Conservation (phyloP, 2,113 vertebrate species). For the Himantopus leucocephalus region DNA sequence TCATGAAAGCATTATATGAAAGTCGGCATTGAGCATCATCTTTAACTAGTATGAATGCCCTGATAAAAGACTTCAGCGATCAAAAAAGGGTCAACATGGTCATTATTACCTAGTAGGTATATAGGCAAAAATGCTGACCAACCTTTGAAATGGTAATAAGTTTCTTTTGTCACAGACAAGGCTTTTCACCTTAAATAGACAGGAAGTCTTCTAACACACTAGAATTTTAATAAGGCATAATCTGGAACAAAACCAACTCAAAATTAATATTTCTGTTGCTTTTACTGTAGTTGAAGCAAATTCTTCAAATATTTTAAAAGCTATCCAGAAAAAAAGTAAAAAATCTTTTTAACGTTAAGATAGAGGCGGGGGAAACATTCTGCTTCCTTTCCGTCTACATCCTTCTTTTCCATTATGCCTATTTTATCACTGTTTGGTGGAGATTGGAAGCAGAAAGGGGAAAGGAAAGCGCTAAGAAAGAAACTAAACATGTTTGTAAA, state of each 20-base stretch:
- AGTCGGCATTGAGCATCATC: neutral
- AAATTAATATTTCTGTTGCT: neutral
- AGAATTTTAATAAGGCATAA: slow-evolving; percentile 16
- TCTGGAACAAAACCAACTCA: neutral
- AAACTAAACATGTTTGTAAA: neutral
- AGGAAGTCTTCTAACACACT: neutral
- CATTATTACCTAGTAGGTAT: slow-evolving; percentile 16
- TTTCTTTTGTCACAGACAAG: slow-evolving; percentile 10
- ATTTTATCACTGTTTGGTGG: neutral
- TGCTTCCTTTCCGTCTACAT: neutral
- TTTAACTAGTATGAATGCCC: neutral
- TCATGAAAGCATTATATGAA: slow-evolving; percentile 38
- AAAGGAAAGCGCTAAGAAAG: neutral
- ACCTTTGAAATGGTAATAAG: slow-evolving; percentile 32
- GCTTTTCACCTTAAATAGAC: slow-evolving; percentile 18
- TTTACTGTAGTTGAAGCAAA: neutral
- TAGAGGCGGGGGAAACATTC: neutral
- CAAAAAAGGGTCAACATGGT: slow-evolving; percentile 31
- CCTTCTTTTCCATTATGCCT: neutral
- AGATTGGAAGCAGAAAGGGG: neutral
- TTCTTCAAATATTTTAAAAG: neutral
- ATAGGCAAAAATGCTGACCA: slow-evolving; percentile 23
- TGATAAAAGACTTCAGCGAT: slow-evolving; percentile 24
- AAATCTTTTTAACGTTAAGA: neutral
- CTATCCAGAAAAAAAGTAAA: neutral